These are phyloP conservation scores for Sweltsa coloradensis DNA, from an alignment of 1,140 invertebrate genomes.

Conservation along the genomic window DNA sequence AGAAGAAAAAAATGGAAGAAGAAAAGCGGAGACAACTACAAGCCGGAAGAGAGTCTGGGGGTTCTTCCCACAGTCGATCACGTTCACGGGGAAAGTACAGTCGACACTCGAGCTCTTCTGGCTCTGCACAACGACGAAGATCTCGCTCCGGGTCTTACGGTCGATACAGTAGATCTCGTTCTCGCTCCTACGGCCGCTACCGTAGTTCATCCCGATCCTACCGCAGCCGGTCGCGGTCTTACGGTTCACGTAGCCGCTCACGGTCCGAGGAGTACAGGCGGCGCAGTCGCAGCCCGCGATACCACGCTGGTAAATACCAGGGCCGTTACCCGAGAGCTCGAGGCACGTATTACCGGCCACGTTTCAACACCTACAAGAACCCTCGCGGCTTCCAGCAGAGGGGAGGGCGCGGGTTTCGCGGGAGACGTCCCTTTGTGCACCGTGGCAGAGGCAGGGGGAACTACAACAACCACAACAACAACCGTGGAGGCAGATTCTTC, in stretches of 20 bases:
- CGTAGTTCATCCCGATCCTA: slow-evolving; percentile 18
- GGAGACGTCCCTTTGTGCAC: slow-evolving; percentile 30
- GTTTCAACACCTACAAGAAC: slow-evolving; percentile 44
- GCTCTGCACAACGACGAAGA: slow-evolving; percentile 19
- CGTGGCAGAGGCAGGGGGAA: slow-evolving; percentile 37
- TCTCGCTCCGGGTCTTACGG: slow-evolving; percentile 27
- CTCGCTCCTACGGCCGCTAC: slow-evolving; percentile 26
- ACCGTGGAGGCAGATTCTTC: slow-evolving; percentile 25
- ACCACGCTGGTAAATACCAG: slow-evolving; percentile 29
- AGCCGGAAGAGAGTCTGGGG: slow-evolving; percentile 2
- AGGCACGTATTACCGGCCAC: slow-evolving; percentile 60
- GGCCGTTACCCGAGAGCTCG: slow-evolving; percentile 45
- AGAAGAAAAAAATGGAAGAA: slow-evolving; percentile 7
- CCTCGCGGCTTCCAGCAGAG: slow-evolving; percentile 24
- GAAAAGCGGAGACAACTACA: background rate
- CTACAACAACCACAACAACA: too few species aligned
- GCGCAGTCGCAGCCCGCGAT: slow-evolving; percentile 28
- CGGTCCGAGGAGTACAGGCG: slow-evolving; percentile 43
- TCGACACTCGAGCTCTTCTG: slow-evolving; percentile 11
- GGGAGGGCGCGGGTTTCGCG: slow-evolving; percentile 28
- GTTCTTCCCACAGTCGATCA: slow-evolving; percentile 8
- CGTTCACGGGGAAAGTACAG: slow-evolving; percentile 10
- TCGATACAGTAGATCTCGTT: slow-evolving; percentile 29
- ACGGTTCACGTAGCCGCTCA: slow-evolving; percentile 34
- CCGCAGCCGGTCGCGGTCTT: slow-evolving; percentile 35